A percentile compares a stretch with the other conserved stretches of the same genome.
These are phyloP conservation scores for Cromileptes altivelis DNA, from an alignment of 2,113 vertebrate species.

Conservation along the genomic window DNA sequence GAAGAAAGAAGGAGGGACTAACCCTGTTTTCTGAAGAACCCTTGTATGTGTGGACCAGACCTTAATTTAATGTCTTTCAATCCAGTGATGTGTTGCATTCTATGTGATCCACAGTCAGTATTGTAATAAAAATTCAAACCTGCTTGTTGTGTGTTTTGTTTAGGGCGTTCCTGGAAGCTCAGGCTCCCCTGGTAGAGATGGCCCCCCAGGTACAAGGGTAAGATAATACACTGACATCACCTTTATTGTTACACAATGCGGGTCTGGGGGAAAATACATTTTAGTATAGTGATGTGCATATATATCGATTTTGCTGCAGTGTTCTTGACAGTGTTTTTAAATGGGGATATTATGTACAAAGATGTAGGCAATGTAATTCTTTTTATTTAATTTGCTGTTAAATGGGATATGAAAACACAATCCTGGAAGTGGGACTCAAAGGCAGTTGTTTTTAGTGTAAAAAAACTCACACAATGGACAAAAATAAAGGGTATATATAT, in stretches of 20 bases:
- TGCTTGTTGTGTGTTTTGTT: slow-evolving; percentile 24
- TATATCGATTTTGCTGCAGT: neutral
- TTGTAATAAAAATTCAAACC: neutral
- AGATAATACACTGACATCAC: slow-evolving; percentile 59
- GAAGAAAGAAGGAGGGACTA: too few relatives aligned
- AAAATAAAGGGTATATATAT: neutral
- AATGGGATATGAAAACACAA: slow-evolving; percentile 1
- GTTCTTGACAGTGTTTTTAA: neutral
- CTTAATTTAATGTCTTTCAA: neutral
- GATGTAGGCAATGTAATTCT: neutral
- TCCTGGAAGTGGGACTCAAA: neutral
- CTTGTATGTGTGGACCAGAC: too few relatives aligned
- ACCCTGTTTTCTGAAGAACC: too few relatives aligned
- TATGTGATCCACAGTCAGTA: neutral
- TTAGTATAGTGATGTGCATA: neutral
- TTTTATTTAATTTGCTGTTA: neutral
- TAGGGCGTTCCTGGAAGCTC: slow-evolving; percentile 91
- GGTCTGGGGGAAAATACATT: neutral
- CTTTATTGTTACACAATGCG: neutral
- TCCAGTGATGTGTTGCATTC: neutral
- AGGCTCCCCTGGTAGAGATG: slow-evolving; percentile 92
- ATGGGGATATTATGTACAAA: neutral
- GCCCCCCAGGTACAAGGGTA: slow-evolving; percentile 93
- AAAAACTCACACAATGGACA: neutral
- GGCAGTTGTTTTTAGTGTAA: neutral